Evolutionary conservation across 1,140 invertebrate species (phyloP), one percentile per base, ranked within the genome.

Genomic region (Drosophila sp.): DNA sequence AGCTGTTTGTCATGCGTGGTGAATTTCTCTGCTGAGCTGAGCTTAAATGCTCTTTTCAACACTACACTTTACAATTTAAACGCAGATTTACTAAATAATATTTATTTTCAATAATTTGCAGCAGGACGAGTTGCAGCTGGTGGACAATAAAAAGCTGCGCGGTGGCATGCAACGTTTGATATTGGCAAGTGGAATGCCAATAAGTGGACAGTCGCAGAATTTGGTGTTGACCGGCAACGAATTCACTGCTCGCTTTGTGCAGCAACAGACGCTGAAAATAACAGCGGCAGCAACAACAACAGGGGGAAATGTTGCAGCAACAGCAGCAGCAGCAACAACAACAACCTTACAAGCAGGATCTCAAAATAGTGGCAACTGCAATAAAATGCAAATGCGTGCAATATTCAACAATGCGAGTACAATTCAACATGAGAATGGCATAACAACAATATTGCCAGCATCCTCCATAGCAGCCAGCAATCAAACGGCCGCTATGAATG

Each of bases 381-480:
- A 80, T 77, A 89, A 89, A 76, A 70, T 89, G 76, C 90, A 89
- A 76, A 70, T 89, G 76, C 90, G 90, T 82, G 80, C 90, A 90
- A 86, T 91, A 81, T 91, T 89, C 11, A 80, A 90, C 46, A 90
- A 72, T 57, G 78, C 75, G 36, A 91, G 75, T 54, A 78, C 80
- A 48, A 91, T 91, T 14, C 90, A 91, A 51, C 90, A 91, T 58
- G 90, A 91, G 71, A 91, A 91, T 45, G 90, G 90, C 2, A 83
- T 91, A 27, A 91, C 90, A 9, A 91, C 90, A 21, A 91, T 91
- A 25, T 54, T 91, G 67, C 90, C 90, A 9, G 90, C 90, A 8
- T 91, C 86, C 13, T 91, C 90, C 21, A 27, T 90, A 62, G 90
- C 90, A 14, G 90, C 90, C 18, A 81, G 69, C 21, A 79, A 79